phyloP scores from a whole-genome alignment of 53 echinoderm and acorn worm species.

The Mesocentrotus franciscanus region DNA sequence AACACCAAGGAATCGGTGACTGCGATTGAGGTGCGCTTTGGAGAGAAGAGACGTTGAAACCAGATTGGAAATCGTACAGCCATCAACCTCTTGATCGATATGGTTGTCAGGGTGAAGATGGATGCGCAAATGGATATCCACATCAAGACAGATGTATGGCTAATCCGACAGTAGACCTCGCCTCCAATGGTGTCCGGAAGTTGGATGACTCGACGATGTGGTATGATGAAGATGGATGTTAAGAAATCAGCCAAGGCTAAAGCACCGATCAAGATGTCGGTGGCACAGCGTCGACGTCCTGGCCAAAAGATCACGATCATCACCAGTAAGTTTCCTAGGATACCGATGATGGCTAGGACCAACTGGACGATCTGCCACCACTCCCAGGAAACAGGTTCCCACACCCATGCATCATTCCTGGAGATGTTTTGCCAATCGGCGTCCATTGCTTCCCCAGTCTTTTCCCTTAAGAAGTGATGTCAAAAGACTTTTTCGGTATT shows the following conservation, averaged over 20 bases:
- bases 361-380: constrained; percentile 68
- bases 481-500: neutral
- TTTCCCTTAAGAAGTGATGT: neutral
- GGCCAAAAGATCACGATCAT: constrained; percentile 69
- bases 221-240: constrained; percentile 77
- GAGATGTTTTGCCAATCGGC: neutral
- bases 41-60: constrained; percentile 70
- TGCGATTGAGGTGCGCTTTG: constrained; percentile 34
- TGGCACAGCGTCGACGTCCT: constrained; percentile 38
- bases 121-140: constrained; percentile 85
- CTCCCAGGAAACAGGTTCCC: constrained; percentile 55
- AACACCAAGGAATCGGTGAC: constrained; percentile 68
- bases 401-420: neutral
- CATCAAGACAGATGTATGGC: constrained; percentile 70
- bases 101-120: constrained; percentile 75
- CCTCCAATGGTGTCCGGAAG: constrained; percentile 66
- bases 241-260: constrained; percentile 81
- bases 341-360: constrained; percentile 72
- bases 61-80: constrained; percentile 73
- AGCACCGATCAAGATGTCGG: constrained; percentile 76
- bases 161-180: constrained; percentile 73
- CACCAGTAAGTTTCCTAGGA: constrained; percentile 78
- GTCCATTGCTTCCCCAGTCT: neutral
- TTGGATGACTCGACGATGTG: constrained; percentile 25
- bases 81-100: constrained; percentile 74